A percentile compares a stretch with the other conserved stretches of the same genome.
These are phyloP conservation scores for Patiria miniata DNA, from an alignment of 35 echinoderm and acorn worm species.

Conservation along the genomic window DNA sequence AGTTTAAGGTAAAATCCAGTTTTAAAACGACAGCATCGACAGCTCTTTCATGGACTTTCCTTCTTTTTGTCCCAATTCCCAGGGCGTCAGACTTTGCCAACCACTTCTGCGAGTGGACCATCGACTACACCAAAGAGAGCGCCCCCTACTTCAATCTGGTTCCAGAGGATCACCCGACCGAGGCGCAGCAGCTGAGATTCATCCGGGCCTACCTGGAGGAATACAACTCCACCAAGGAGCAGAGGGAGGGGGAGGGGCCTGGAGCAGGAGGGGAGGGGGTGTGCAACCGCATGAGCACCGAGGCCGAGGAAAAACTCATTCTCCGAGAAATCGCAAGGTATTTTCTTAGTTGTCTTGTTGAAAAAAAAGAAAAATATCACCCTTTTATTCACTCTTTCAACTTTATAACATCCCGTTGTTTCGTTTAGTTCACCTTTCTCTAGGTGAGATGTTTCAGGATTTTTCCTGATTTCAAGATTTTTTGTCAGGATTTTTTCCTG, in stretches of 20 bases:
- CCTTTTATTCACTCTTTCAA: neutral
- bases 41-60: neutral
- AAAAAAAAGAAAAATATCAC: neutral
- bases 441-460: no score
- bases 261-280: neutral
- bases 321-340: slow-evolving; percentile 57
- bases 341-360: neutral
- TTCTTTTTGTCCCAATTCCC: slow-evolving; percentile 9
- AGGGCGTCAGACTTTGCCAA: slow-evolving; percentile 91
- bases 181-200: slow-evolving; percentile 82
- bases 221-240: neutral
- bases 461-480: no score
- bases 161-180: slow-evolving; percentile 58
- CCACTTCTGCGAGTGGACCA: slow-evolving; percentile 92
- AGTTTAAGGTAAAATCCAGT: no score
- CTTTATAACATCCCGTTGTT: no score
- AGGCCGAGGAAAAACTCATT: slow-evolving; percentile 45
- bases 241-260: neutral
- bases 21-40: neutral
- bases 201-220: slow-evolving; percentile 68
- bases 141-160: slow-evolving; percentile 76
- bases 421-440: no score
- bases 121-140: slow-evolving; percentile 61
- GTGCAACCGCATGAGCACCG: slow-evolving; percentile 31
- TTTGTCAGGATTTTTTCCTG: no score